A percentile compares a stretch with the other conserved stretches of the same genome.
phyloP scores from a whole-genome alignment of 35 echinoderm and acorn worm genomes.

The Diadema setosum region DNA sequence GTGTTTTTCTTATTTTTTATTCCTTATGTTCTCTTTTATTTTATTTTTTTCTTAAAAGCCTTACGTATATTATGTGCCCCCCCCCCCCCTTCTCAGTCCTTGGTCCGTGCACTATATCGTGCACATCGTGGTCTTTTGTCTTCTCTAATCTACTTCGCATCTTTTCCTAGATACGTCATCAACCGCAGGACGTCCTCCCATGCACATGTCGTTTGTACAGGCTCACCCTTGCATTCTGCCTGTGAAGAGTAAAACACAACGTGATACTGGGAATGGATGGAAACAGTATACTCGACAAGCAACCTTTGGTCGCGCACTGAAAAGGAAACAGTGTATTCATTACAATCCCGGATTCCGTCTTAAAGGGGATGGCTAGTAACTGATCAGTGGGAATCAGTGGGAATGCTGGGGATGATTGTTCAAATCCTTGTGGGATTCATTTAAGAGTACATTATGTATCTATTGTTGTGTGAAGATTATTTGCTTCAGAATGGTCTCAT shows the following conservation, averaged over 20 bases:
- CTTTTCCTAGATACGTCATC: neutral
- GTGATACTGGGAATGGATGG: neutral
- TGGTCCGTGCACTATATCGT: neutral
- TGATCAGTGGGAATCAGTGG: no score
- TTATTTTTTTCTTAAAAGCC: no score
- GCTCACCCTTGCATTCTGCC: neutral
- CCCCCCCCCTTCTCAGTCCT: neutral
- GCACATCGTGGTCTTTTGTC: neutral
- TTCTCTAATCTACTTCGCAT: neutral
- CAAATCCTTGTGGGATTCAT: no score
- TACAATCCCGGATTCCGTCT: no score
- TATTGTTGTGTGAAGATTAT: no score
- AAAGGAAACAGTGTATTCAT: no score
- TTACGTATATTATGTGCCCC: neutral
- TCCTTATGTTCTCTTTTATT: no score
- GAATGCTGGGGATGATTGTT: no score
- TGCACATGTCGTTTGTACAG: neutral
- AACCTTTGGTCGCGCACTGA: no score
- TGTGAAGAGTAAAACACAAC: neutral
- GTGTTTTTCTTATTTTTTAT: neutral
- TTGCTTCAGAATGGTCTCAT: no score
- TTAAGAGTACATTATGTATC: no score
- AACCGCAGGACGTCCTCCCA: neutral
- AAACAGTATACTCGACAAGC: neutral
- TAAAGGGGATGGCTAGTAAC: no score